phyloP scores from a whole-genome alignment of 2,888 invertebrate species.

The Sabellastarte sp. region DNA sequence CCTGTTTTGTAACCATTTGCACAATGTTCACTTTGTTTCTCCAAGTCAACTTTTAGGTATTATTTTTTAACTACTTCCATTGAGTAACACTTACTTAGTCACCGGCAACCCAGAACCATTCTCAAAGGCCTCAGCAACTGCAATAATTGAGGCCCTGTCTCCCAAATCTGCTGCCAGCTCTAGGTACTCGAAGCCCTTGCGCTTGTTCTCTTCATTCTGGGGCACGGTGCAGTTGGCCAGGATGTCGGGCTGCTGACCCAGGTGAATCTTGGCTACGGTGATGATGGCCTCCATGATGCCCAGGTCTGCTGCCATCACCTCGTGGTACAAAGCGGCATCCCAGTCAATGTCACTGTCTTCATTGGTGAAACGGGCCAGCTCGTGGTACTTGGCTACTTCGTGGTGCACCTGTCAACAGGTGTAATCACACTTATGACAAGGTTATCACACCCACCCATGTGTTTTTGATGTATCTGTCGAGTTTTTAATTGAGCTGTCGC shows the following conservation, averaged over 20 bases:
- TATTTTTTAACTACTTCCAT: too few relatives aligned
- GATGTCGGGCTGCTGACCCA: slow-evolving; percentile 62
- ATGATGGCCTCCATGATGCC: slow-evolving; percentile 63
- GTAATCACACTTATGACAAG: too few relatives aligned
- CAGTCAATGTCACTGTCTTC: slow-evolving; percentile 60
- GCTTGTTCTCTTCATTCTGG: slow-evolving; percentile 8
- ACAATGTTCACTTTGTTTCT: too few relatives aligned
- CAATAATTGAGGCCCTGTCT: slow-evolving; percentile 62
- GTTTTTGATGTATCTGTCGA: too few relatives aligned
- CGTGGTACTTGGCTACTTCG: slow-evolving; percentile 64
- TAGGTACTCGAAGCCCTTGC: slow-evolving; percentile 58
- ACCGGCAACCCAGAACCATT: slow-evolving; percentile 55
- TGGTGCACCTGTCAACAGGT: slow-evolving; percentile 62
- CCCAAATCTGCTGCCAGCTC: slow-evolving; percentile 62
- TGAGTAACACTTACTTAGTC: too few relatives aligned
- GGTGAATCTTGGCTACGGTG: slow-evolving; percentile 61
- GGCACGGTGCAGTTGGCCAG: slow-evolving; percentile 59
- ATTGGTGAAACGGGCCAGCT: slow-evolving; percentile 61
- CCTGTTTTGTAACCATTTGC: too few relatives aligned
- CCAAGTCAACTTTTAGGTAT: too few relatives aligned
- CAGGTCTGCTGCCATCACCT: slow-evolving; percentile 63
- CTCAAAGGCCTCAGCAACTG: slow-evolving; percentile 63
- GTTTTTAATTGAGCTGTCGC: too few relatives aligned
- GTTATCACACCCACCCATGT: too few relatives aligned
- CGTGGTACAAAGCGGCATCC: slow-evolving; percentile 63